Conservation (phyloP, 2,113 vertebrate genomes). For the Cinclus mexicanus region DNA sequence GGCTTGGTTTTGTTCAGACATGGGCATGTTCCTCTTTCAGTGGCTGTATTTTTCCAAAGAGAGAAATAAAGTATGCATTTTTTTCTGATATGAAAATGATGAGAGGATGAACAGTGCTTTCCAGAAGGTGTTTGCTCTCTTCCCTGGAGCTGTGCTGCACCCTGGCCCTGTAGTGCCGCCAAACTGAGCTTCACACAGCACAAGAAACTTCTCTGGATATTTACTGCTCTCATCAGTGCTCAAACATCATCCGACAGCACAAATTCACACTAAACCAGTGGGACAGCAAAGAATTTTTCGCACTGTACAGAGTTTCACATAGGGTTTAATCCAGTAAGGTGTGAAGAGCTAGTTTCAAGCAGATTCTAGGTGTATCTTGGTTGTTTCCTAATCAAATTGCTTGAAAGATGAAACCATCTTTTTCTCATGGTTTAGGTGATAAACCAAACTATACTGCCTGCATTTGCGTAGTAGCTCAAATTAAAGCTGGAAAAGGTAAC, state of each 20-base stretch:
- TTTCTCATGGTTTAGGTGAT: background rate
- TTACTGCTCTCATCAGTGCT: background rate
- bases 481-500: background rate
- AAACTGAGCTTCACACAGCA: background rate
- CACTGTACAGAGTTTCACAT: background rate
- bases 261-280: background rate
- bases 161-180: fast-evolving
- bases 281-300: background rate
- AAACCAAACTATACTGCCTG: background rate
- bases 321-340: background rate
- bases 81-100: background rate
- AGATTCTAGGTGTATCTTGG: background rate
- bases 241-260: fast-evolving
- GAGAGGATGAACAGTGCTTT: background rate
- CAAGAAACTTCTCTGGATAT: background rate
- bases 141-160: fast-evolving
- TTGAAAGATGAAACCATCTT: background rate
- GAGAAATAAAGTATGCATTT: background rate
- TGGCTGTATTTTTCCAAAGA: background rate
- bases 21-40: background rate
- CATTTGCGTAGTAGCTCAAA: background rate
- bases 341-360: background rate
- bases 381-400: background rate
- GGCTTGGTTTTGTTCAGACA: background rate
- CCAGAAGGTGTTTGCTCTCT: background rate